Base-by-base conservation (phyloP, 2,888 invertebrate genomes). In the Amblyteles armatorius region DNA sequence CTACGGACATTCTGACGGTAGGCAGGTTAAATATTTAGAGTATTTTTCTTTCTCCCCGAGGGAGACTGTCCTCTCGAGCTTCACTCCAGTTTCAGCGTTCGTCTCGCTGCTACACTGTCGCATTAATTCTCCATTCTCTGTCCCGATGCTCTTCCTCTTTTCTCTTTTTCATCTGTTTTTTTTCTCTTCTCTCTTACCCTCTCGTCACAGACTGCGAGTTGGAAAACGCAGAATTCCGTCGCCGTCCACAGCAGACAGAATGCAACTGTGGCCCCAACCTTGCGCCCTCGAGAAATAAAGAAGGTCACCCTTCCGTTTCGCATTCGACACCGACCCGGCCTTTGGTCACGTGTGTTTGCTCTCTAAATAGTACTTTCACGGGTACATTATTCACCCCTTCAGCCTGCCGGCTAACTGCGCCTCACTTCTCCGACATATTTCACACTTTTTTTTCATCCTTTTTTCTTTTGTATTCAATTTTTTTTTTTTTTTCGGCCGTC, bases 1-100 rank as follows among this genome's bases (percentile, higher is more conserved):
- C 19, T 29, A 26, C 26, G 19, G 68, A 71, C 33, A 63, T 83
- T 57, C 63, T 22, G 33, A 69, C 83, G 52, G 48, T 63, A 69
- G 60, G 36, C 71, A 65, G 63, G 76, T 80, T 87, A 89, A 89
- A 88, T 88, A 89, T 89, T 89, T 84, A 89, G 71, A 82, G 82
- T 87, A 87, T 87, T 89, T 86, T 73, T 82, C 78, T 44, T 71
- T 44, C 60, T 67, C 55, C 76, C 48, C 19, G 29, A 40, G 72
- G 48, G 77, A 55, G 68, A 74, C 44, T 63, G 72, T 63, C 29
- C 74, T 63, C 26, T 79, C 52, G 52, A 69, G 69, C 52, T 33
- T 69, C 69, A 74, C 69, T 55, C 36, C 22, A 69, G 67, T 36
- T 83, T 57, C 68, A 60, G 73, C 73, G 68, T 69, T 60, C 48